A percentile compares a stretch with the other conserved stretches of the same genome.
Conservation (phyloP, 2,888 invertebrate species). For the Spodoptera littoralis region DNA sequence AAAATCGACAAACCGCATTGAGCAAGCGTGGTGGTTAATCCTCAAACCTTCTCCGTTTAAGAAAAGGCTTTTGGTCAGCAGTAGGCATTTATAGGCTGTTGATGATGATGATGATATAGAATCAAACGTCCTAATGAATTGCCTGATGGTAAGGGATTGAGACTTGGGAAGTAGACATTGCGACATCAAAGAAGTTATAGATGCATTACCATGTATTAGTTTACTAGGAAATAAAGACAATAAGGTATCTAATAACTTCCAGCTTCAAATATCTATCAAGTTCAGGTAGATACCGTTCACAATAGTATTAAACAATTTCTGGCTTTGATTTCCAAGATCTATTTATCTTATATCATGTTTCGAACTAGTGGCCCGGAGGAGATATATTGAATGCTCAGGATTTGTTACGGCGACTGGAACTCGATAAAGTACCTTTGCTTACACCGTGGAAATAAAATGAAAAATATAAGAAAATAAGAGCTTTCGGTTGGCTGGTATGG, state of each 20-base stretch:
- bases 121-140: no score
- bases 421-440: slow-evolving; percentile 40
- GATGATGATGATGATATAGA: no score
- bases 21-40: no score
- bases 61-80: no score
- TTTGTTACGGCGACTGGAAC: slow-evolving; percentile 36
- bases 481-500: slow-evolving; percentile 12
- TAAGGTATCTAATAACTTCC: neutral
- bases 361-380: slow-evolving; percentile 38
- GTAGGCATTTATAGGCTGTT: no score
- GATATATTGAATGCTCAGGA: slow-evolving; percentile 45
- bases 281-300: slow-evolving; percentile 2
- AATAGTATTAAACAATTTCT: slow-evolving; percentile 8
- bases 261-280: neutral
- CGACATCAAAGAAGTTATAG: no score
- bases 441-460: slow-evolving; percentile 35
- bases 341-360: slow-evolving; percentile 45
- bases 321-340: slow-evolving; percentile 37
- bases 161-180: no score
- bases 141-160: no score
- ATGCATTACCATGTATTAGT: no score
- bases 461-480: slow-evolving; percentile 36
- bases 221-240: no score
- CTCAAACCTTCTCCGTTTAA: no score
- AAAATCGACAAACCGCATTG: no score